These are phyloP conservation scores for Isoperla grammatica DNA, from an alignment of 2,888 invertebrate genomes.

Conservation along the genomic window DNA sequence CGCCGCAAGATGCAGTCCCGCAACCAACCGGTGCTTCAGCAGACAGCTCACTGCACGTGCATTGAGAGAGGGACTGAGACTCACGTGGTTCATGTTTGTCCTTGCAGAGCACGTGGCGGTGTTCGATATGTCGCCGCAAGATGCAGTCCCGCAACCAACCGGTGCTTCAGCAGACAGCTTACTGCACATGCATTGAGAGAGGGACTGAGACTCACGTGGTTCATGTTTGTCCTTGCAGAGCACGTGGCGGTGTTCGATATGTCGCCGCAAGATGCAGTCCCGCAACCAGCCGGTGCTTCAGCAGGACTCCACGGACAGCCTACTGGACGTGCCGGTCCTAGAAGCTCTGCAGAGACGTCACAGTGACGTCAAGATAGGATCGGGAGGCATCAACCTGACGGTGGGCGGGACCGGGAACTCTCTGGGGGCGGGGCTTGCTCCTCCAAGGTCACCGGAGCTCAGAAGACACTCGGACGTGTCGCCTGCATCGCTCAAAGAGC, in stretches of 20 bases:
- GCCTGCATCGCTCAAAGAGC: slow-evolving; percentile 77
- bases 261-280: slow-evolving; percentile 70
- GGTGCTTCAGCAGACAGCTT: slow-evolving; percentile 71
- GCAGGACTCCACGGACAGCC: slow-evolving; percentile 80
- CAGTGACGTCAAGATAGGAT: slow-evolving; percentile 67
- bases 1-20: slow-evolving; percentile 73
- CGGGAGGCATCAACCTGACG: slow-evolving; percentile 38
- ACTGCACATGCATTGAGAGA: slow-evolving; percentile 76
- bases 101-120: slow-evolving; percentile 71
- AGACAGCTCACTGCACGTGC: slow-evolving; percentile 78
- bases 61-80: slow-evolving; percentile 71
- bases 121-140: slow-evolving; percentile 78
- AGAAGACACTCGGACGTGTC: slow-evolving; percentile 82
- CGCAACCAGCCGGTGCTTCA: slow-evolving; percentile 58
- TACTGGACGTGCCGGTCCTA: slow-evolving; percentile 71
- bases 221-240: slow-evolving; percentile 46
- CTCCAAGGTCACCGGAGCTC: slow-evolving; percentile 76
- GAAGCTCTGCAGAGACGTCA: slow-evolving; percentile 75
- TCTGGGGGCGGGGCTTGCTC: slow-evolving; percentile 61
- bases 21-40: slow-evolving; percentile 56
- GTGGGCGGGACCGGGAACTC: slow-evolving; percentile 49
- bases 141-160: slow-evolving; percentile 64
- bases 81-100: slow-evolving; percentile 54
- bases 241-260: slow-evolving; percentile 86
- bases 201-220: slow-evolving; percentile 70